phyloP scores from a whole-genome alignment of 2,888 invertebrate species.

The Watsonalla binaria region DNA sequence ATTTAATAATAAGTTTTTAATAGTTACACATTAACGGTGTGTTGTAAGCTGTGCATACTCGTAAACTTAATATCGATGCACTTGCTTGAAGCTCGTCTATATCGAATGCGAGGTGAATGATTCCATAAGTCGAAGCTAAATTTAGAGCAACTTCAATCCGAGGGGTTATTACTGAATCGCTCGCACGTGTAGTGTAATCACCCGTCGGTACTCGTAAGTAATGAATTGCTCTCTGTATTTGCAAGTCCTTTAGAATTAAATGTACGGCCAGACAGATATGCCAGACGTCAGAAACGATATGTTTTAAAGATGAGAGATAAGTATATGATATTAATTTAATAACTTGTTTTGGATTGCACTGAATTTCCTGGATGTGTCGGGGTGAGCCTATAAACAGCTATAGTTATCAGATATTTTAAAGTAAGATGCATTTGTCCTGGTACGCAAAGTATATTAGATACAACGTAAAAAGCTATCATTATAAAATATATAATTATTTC shows the following conservation, averaged over 20 bases:
- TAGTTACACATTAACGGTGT: conserved; percentile 12
- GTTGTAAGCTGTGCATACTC: conserved; percentile 13
- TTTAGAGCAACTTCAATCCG: conserved; percentile 52
- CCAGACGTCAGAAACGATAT: neutral
- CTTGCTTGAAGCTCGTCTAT: conserved; percentile 31
- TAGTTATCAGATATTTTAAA: too few species aligned
- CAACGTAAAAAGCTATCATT: too few species aligned
- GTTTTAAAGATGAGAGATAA: too few species aligned
- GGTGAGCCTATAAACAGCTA: too few species aligned
- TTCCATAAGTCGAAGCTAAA: conserved; percentile 63
- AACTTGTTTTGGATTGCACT: too few species aligned
- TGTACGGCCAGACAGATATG: neutral
- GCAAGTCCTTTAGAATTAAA: neutral
- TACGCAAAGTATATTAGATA: too few species aligned
- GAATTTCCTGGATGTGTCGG: too few species aligned
- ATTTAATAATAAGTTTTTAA: conserved; percentile 5
- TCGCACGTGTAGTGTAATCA: conserved; percentile 25
- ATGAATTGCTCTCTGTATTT: conserved; percentile 14
- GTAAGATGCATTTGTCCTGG: too few species aligned
- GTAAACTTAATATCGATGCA: conserved; percentile 26
- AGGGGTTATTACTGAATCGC: conserved; percentile 46
- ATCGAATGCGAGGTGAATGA: conserved; percentile 56
- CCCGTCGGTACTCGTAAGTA: conserved; percentile 19
- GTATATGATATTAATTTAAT: too few species aligned
- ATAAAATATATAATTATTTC: too few species aligned